Evolutionary conservation across 2,888 invertebrate genomes (phyloP), one percentile per base, ranked within the genome.

Genomic region (Priocnemis perturbator): DNA sequence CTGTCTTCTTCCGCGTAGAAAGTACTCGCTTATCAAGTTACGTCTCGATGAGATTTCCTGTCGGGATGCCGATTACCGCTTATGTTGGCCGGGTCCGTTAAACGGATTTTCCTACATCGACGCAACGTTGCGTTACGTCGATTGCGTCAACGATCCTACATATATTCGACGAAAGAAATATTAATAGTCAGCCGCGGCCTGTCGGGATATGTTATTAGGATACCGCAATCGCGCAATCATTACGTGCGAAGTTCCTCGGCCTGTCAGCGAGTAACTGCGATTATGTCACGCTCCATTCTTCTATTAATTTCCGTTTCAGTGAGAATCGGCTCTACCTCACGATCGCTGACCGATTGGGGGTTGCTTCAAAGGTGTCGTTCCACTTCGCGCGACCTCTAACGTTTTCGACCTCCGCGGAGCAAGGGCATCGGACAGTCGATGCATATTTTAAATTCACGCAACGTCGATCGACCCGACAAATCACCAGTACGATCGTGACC

Each of bases 1-100:
- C 55, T 2, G 45, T 60, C 45, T 63, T 73, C 84, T 83, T 83
- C 83, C 83, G 83, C 26, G 74, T 84, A 83, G 83, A 83, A 83
- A 84, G 83, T 79, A 61, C 71, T n/a, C 48, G 62, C 64, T 76
- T 71, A 74, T 72, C 69, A 50, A 20, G 23, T 58, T 53, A 53
- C 69, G 65, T 60, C 56, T 37, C 37, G 37, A 7, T 55, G 53
- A 53, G 67, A 69, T 71, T 67, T 44, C 50, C 48, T 59, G 59
- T 60, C 52, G 57, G 19, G 58, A 45, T 19, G 52, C 37, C 67
- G 59, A 60, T 72, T 64, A 63, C 72, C 58, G 11, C 37, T 75
- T 64, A 66, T 70, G 68, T 60, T 59, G n/a, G 37, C 20, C 23
- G 11, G 7, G 19, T 19, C 17, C n/a, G 50, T 17, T 50, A 19